phyloP scores from a whole-genome alignment of 2,888 invertebrate species.

The Drosophila robusta region DNA sequence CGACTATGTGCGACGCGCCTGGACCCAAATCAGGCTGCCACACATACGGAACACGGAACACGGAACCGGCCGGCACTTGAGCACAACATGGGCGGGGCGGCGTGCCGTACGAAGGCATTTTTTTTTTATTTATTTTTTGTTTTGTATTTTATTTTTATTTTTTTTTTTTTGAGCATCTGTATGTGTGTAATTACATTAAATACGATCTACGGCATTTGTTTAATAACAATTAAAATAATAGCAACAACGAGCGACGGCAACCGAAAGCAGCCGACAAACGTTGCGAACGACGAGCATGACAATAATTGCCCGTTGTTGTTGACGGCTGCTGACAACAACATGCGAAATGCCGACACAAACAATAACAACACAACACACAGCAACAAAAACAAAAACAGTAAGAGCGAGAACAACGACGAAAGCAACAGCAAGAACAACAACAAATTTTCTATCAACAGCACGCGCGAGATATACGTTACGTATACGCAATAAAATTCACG shows the following conservation, averaged over 20 bases:
- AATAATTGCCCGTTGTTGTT: slow-evolving; percentile 52
- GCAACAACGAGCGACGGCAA: slow-evolving; percentile 14
- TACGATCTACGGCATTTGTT: slow-evolving; percentile 49
- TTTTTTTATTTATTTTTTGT: neutral
- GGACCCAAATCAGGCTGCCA: slow-evolving; percentile 6
- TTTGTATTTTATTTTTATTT: no score
- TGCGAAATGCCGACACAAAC: slow-evolving; percentile 45
- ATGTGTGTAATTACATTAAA: slow-evolving; percentile 4
- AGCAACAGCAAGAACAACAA: slow-evolving; percentile 11
- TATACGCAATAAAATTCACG: slow-evolving; percentile 51
- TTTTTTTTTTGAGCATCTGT: neutral
- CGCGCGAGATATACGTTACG: slow-evolving; percentile 61
- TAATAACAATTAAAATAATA: slow-evolving; percentile 46
- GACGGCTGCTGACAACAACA: slow-evolving; percentile 28
- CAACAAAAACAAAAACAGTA: slow-evolving; percentile 11
- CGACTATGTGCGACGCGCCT: slow-evolving; percentile 3
- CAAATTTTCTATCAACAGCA: slow-evolving; percentile 55
- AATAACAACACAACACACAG: slow-evolving; percentile 28
- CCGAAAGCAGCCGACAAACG: slow-evolving; percentile 38
- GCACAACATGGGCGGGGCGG: slow-evolving; percentile 23
- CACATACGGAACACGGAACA: slow-evolving; percentile 1
- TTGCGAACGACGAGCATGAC: slow-evolving; percentile 34
- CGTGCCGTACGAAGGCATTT: neutral
- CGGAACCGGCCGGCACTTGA: slow-evolving; percentile 33
- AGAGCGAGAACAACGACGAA: slow-evolving; percentile 20